Evolutionary conservation across 2,797 vertebrate genomes (phyloP), one percentile per base, ranked within the genome.

Genomic region (Spheniscus humboldti): DNA sequence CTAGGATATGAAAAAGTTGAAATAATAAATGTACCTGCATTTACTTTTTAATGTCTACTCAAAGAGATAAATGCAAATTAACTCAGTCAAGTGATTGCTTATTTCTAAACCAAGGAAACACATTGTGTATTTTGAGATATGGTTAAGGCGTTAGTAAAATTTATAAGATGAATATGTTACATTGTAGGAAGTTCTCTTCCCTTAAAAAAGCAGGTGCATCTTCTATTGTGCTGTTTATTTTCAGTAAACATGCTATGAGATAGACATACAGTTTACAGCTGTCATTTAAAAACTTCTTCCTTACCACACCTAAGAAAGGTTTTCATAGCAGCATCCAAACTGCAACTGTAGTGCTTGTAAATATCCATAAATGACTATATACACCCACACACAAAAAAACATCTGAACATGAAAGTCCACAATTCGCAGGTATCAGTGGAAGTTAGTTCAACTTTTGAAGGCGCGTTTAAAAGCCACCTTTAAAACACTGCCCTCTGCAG

Each of bases 401-500:
- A 45, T 50, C 25, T 4, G 2, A 50, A 39, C 4, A 1, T 1
- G 2, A 6, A 82, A 69, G 62, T 48, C 57, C 39, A 8, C 0
- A 0, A 27, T n/a, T 69, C 2, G 1, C 48, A 33, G 48, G 1
- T 8, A 2, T 2, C 4, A 11, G 23, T 10, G 31, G 55, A 67
- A 43, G 27, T 10, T 20, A 18, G 18, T 1, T 0, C 14, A 25
- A 12, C 13, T 43, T 81, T n/a, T 35, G 20, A 80, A 63, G 43
- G 23, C 18, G 48, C 1, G 3, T 45, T 33, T 16, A 11, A 88
- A 93, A 78, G 71, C 50, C 75, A 28, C 41, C 14, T 62, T 81
- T 72, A 76, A 69, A 52, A 66, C 39, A 27, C 25, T 92, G 92
- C 90, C 92, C 78, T 92, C 94, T 91, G 57, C 78, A 93, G 95